These are phyloP conservation scores for Spilosoma lubricipeda DNA, from an alignment of 2,888 invertebrate genomes.

Conservation along the genomic window DNA sequence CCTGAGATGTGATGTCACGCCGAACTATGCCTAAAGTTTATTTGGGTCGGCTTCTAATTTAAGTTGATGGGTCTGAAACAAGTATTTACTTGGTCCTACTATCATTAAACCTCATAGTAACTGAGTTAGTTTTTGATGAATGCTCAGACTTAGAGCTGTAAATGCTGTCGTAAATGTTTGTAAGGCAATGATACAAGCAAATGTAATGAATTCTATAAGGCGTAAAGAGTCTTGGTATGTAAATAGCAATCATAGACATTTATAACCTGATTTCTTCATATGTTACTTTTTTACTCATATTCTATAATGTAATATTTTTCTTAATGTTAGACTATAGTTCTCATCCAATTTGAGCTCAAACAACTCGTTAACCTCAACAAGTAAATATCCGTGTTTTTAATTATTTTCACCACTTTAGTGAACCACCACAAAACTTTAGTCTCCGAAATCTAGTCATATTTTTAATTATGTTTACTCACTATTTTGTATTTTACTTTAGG, in stretches of 20 bases:
- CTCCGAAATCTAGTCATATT: too few relatives aligned
- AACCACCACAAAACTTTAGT: background rate
- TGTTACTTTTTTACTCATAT: too few relatives aligned
- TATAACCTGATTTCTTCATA: too few relatives aligned
- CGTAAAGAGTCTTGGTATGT: background rate
- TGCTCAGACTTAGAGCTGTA: conserved; percentile 8
- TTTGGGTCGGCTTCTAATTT: conserved; percentile 13
- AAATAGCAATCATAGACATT: background rate
- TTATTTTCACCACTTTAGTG: too few relatives aligned
- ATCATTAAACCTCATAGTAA: conserved; percentile 13
- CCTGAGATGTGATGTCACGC: background rate
- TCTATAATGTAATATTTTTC: background rate
- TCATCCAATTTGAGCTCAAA: background rate
- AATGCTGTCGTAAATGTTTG: conserved; percentile 13
- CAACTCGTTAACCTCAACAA: background rate
- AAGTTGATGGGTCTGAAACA: conserved; percentile 13
- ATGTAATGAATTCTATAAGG: background rate
- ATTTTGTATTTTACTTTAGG: background rate
- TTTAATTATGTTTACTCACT: too few relatives aligned
- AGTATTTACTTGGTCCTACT: conserved; percentile 15
- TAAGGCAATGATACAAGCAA: background rate
- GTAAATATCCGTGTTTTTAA: too few relatives aligned
- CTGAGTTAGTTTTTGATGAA: conserved; percentile 18
- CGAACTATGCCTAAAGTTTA: conserved; percentile 14
- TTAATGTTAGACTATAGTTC: background rate